Evolutionary conservation across 2,797 vertebrate species (phyloP), one percentile per base, ranked within the genome.

Genomic region (Pseudochromis fuscus): DNA sequence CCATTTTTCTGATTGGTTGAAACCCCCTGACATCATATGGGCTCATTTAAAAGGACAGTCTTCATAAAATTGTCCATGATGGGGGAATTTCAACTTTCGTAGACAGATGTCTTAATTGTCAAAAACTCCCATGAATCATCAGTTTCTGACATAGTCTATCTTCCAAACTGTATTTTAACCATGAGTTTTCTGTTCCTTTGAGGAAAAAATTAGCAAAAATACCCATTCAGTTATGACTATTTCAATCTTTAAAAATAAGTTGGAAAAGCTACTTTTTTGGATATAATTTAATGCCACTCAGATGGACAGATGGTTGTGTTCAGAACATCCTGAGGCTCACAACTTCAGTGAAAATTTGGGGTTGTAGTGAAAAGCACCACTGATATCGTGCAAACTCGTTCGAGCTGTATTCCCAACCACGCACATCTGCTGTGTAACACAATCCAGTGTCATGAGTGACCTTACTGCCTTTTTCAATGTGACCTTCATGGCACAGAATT

Each of bases 401-500:
- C 11, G 9, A 4, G 19, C 38, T 40, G 52, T 13, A 11, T 53
- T 52, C 19, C 25, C 4, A 40, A n/a, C 35, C 28, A 55, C 5
- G 7, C 30, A 24, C 37, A 59, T 72, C 68, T 76, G 60, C 72
- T 60, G 38, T 38, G 55, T 46, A 25, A 50, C 42, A 38, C 67
- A 52, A 50, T 33, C 28, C 59, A 35, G 49, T 58, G 38, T 56
- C 16, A 23, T 24, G 11, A 40, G 13, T 48, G 51, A 77, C 45
- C 16, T 49, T 42, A 27, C 49, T 53, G 65, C 19, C 38, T 58
- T 68, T 51, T 67, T 40, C 58, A 71, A 18, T 64, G 50, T 72
- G 50, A 77, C 68, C 60, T 63, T 59, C 28, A 31, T 57, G 79
- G 77, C 53, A 60, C 52, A 52, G 61, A 59, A 30, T 15, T 57